Base-by-base conservation (phyloP, 2,113 vertebrate species). In the Perccottus glenii region DNA sequence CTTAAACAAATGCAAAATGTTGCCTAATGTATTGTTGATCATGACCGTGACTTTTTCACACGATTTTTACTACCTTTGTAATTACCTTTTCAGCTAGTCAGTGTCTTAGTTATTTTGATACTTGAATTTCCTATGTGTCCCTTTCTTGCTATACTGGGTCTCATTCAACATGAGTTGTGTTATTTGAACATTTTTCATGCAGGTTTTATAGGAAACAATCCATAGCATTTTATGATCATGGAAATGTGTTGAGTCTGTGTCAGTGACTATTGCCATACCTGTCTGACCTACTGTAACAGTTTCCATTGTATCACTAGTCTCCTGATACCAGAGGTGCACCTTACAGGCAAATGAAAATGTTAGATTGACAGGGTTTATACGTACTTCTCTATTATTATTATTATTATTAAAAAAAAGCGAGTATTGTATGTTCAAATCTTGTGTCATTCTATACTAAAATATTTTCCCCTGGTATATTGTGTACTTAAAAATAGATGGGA, bases 31-130 rank as follows among this genome's bases (percentile, higher is more conserved):
- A 86, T 85, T 85, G 83, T 89, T 86, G 88, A 88, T 89, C 82
- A 52, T 89, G 81, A 88, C 75, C 6, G 12, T 73, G 79, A 80
- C 73, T 77, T 63, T 72, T 77, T 80, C 70, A 81, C 67, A 44
- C 84, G 82, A 84, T 87, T 90, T 90, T 85, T 87, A 85, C 88
- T 88, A 85, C 75, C 81, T 88, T 91, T 85, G 75, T 87, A 80
- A 85, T 86, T 61, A 77, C 73, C 63, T 72, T 85, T 75, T 84
- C 80, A 85, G 80, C 75, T 79, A 48, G 78, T 88, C 61, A 57
- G 78, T 85, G 81, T 86, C 87, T 85, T 90, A 83, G 86, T 87
- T 81, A 85, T 92, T 88, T 90, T 89, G 89, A 90, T 92, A 92
- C 91, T 92, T 92, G 90, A 92, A 92, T 88, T 88, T 89, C 73